Evolutionary conservation across 2,113 vertebrate genomes (phyloP), one percentile per base, ranked within the genome.

Genomic region (Odobenus rosmarus): DNA sequence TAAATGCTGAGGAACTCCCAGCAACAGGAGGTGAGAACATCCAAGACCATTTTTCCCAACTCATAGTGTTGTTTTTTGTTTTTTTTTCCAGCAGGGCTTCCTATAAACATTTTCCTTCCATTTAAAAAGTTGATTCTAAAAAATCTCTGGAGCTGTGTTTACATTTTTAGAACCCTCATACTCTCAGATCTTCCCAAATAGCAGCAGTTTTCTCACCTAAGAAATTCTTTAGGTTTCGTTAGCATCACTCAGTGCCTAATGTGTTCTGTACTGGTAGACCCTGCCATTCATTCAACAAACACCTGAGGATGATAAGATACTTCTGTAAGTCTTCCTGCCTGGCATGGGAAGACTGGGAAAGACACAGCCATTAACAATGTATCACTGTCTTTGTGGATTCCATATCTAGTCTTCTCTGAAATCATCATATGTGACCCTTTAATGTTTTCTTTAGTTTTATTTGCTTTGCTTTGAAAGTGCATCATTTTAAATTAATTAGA

Each of bases 401-500:
- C 1, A 31, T n/a, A 33, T 46, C 51, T 64, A n/a, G 18, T 71
- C 28, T 23, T 93, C 64, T 85, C 77, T 49, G 59, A 92, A 92
- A 51, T 90, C 8, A 59, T 82, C 42, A 36, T 14, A 31, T 23
- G 11, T 88, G 36, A 15, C 10, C 88, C 64, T 69, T 83, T 49
- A 88, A 42, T 53, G 33, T 89, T 92, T 76, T 77, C 55, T 85
- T 90, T 96, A 11, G 36, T 86, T 91, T 67, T 76, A 69, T 86
- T 90, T 96, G 7, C 82, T 86, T 88, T 92, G 24, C 24, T 76
- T 76, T 55, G 6, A n/a, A 89, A 79, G 11, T 51, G 0, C 36
- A 88, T 74, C 79, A 14, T 90, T 93, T 71, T 64, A 85, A 57
- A 53, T 67, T 95, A 92, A 93, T 59, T 46, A 64, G 46, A 88